phyloP scores from a whole-genome alignment of 2,888 invertebrate species.

The Rosalia funebris region DNA sequence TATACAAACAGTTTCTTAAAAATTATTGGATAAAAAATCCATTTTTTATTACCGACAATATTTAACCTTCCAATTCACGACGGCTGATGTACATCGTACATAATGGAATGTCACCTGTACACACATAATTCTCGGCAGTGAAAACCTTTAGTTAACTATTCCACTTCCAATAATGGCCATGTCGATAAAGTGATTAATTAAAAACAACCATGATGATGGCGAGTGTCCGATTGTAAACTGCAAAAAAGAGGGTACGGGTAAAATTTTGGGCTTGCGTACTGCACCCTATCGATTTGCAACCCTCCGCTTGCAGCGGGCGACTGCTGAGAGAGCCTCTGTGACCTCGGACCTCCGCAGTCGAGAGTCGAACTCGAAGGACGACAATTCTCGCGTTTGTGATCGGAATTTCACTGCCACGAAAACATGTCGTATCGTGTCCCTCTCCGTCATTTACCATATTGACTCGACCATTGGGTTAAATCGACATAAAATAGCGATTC shows the following conservation, averaged over 20 bases:
- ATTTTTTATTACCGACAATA: no score
- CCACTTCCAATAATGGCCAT: not conserved
- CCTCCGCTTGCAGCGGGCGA: constrained; percentile 61
- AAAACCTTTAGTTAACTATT: not conserved
- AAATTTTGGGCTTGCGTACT: constrained; percentile 46
- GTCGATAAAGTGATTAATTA: constrained; percentile 17
- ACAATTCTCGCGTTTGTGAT: constrained; percentile 32
- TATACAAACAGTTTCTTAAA: no score
- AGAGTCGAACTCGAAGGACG: constrained; percentile 45
- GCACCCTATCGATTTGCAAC: constrained; percentile 48
- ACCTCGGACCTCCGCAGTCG: constrained; percentile 61
- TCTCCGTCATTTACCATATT: constrained; percentile 9
- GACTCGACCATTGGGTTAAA: not conserved
- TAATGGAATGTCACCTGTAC: no score
- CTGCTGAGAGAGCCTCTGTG: constrained; percentile 70
- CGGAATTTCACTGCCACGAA: constrained; percentile 38
- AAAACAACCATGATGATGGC: constrained; percentile 29
- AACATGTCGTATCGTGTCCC: constrained; percentile 22
- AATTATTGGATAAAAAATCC: no score
- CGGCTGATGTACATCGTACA: no score
- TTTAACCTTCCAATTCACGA: no score
- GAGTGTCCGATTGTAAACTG: constrained; percentile 33
- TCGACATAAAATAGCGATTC: not conserved
- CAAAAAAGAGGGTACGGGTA: constrained; percentile 34
- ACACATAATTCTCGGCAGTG: no score